A percentile compares a stretch with the other conserved stretches of the same genome.
Evolutionary conservation across 2,888 invertebrate species (phyloP).

Genomic region (Drosophila leonis): DNA sequence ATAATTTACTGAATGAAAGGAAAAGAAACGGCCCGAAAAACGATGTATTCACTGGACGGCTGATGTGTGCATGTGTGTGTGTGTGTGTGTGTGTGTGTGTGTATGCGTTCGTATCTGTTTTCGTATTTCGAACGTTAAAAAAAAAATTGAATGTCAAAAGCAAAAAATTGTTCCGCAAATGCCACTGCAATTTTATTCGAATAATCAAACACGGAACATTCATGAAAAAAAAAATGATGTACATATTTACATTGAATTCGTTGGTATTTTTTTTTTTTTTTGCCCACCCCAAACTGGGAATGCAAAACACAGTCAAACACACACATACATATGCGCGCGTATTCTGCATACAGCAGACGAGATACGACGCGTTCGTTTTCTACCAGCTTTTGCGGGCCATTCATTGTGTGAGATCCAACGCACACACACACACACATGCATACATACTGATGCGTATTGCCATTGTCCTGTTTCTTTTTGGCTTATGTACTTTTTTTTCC

Average conservation of each 20-base stretch:
- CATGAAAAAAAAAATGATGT: neutral
- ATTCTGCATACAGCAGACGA: slow-evolving; percentile 62
- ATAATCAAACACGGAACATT: slow-evolving; percentile 16
- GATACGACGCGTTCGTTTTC: slow-evolving; percentile 60
- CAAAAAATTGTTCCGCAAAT: slow-evolving; percentile 11
- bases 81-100: slow-evolving; percentile 28
- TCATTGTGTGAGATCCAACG: slow-evolving; percentile 53
- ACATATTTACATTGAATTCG: neutral
- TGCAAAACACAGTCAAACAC: slow-evolving; percentile 23
- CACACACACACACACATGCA: slow-evolving; percentile 3
- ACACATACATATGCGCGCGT: slow-evolving; percentile 61
- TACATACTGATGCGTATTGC: slow-evolving; percentile 32
- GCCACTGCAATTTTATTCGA: slow-evolving; percentile 1
- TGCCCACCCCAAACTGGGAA: slow-evolving; percentile 30
- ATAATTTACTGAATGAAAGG: slow-evolving; percentile 77
- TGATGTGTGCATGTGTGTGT: slow-evolving; percentile 24
- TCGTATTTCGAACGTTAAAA: slow-evolving; percentile 15
- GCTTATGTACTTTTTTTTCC: slow-evolving; percentile 18
- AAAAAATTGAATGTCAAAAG: slow-evolving; percentile 56
- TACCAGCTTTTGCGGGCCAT: slow-evolving; percentile 44
- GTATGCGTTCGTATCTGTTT: slow-evolving; percentile 17
- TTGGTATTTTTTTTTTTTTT: neutral
- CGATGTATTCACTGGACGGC: slow-evolving; percentile 64
- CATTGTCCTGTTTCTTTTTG: slow-evolving; percentile 52
- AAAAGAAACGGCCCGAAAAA: slow-evolving; percentile 67